A percentile compares a stretch with the other conserved stretches of the same genome.
phyloP scores from a whole-genome alignment of 2,113 vertebrate species.

The sheep (Ovis aries) region ARS-UI_Ramb_v3.0 NC_056063.1:81859501-81860000 shows the following conservation, averaged over 20 bases:
- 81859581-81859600: neutral
- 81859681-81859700: neutral
- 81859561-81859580: neutral
- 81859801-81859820: neutral
- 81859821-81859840: neutral
- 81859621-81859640: neutral
- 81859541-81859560: neutral
- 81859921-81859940: neutral
- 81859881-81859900: neutral
- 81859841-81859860: neutral
- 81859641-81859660: neutral
- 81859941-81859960: neutral
- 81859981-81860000: neutral
- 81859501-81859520: rapidly evolving
- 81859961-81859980: neutral
- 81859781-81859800: neutral
- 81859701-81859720: neutral
- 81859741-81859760: neutral
- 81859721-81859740: neutral
- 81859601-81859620: neutral
- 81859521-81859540: neutral
- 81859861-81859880: neutral
- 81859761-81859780: neutral
- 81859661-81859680: neutral
- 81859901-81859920: neutral